Evolutionary conservation across 2,797 vertebrate species (phyloP).

Genomic region (Chrysocyon brachyurus): DNA sequence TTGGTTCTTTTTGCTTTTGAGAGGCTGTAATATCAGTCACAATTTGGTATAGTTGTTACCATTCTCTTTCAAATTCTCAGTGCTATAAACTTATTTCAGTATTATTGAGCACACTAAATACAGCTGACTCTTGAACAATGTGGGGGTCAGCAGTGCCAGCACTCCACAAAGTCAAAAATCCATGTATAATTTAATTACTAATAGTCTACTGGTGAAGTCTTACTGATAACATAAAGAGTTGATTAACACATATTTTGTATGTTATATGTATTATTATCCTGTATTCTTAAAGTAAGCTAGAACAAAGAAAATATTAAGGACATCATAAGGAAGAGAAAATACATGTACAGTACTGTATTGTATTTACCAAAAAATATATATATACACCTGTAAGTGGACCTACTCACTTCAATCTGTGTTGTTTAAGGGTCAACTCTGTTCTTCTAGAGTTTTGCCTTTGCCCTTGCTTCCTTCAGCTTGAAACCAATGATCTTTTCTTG

Average conservation of each 20-base stretch:
- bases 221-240: background rate
- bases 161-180: background rate
- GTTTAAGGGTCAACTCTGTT: background rate
- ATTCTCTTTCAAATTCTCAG: background rate
- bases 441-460: background rate
- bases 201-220: background rate
- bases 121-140: background rate
- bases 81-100: background rate
- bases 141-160: background rate
- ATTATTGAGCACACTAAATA: background rate
- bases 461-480: background rate
- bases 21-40: background rate
- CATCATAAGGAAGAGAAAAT: background rate
- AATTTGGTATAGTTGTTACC: background rate
- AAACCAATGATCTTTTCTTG: background rate
- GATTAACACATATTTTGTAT: background rate
- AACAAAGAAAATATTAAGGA: background rate
- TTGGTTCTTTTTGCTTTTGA: conserved; percentile 12
- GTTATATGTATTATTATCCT: background rate
- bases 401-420: background rate
- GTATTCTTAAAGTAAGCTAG: background rate
- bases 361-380: background rate
- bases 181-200: background rate
- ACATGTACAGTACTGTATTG: background rate
- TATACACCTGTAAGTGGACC: background rate